Evolutionary conservation across 2,797 vertebrate species (phyloP), one percentile per base, ranked within the genome.

Genomic region (Pyrocephalus nanus): DNA sequence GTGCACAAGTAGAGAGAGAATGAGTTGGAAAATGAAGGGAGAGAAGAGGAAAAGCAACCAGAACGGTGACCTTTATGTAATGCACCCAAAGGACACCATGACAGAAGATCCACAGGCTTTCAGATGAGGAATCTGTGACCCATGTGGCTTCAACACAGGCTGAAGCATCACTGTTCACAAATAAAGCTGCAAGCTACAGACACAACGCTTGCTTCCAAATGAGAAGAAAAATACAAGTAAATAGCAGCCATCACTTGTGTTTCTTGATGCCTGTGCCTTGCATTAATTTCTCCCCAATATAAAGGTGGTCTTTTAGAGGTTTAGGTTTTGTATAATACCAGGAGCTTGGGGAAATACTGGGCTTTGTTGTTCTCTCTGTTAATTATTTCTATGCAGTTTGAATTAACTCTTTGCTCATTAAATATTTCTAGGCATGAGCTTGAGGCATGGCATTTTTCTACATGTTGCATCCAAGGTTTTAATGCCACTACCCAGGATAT

Each of bases 1-100:
- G n/a, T 58, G 74, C 48, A 81, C 62, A 51, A 42, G 30, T 26
- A 73, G 62, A 90, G 15, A 34, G 29, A 11, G 19, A 91, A 76
- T 3, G 22, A 89, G 38, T 14, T 54, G 1, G 62, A 94, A 81
- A 87, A 66, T 22, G 5, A 32, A 73, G 12, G 22, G 57, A 65
- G 30, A 43, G 22, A 65, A 22, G 10, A 34, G 17, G 19, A 22
- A 32, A 61, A 77, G 42, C 70, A 91, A 86, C 85, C 83, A 65
- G 60, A 92, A 43, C 1, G 1, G 42, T 88, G 72, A 90, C 81
- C 75, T 96, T 93, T 94, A 66, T 0, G 2, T 65, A 70, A 91
- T 57, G 45, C 17, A 80, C 67, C 84, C 91, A 86, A 87, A 94
- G 65, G 94, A 90, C 65, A 85, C 50, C 45, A 16, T n/a, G 85